Conservation (phyloP, 2,113 vertebrate genomes). For the Sylvia atricapilla region DNA sequence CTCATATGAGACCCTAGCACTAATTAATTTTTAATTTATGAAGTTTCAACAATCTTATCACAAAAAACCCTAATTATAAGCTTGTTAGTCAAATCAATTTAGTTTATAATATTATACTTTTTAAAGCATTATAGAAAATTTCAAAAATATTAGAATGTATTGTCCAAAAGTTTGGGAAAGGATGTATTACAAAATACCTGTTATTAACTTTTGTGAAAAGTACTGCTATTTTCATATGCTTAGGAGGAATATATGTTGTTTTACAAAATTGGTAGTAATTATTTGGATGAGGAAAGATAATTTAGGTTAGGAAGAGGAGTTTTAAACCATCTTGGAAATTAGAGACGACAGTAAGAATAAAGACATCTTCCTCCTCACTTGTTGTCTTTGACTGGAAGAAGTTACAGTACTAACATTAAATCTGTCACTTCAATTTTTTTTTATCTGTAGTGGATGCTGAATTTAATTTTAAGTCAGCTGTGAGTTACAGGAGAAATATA, state of each 20-base stretch:
- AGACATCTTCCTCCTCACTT: not conserved
- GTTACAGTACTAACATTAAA: not conserved
- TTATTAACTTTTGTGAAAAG: not conserved
- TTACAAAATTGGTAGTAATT: not conserved
- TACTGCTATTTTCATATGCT: not conserved
- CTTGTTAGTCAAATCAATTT: not conserved
- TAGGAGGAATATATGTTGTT: not conserved
- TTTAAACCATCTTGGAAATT: not conserved
- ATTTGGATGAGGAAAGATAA: not conserved
- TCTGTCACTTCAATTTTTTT: not conserved
- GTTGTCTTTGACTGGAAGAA: not conserved
- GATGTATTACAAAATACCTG: not conserved
- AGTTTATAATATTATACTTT: not conserved
- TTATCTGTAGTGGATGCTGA: not conserved
- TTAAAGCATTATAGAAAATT: not conserved
- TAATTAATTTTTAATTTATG: not conserved
- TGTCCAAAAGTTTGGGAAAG: not conserved
- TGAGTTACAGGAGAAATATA: not conserved
- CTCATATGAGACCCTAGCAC: not conserved
- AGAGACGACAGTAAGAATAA: not conserved
- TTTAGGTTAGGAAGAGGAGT: not conserved
- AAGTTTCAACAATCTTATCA: not conserved
- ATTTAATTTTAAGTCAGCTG: not conserved
- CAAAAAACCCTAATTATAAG: not conserved
- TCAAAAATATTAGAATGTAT: not conserved